Percentiles rank a stretch among this genome's conserved stretches.
These are phyloP conservation scores for Heteronetta atricapilla DNA, from an alignment of 2,113 vertebrate genomes.

Conservation along the genomic window DNA sequence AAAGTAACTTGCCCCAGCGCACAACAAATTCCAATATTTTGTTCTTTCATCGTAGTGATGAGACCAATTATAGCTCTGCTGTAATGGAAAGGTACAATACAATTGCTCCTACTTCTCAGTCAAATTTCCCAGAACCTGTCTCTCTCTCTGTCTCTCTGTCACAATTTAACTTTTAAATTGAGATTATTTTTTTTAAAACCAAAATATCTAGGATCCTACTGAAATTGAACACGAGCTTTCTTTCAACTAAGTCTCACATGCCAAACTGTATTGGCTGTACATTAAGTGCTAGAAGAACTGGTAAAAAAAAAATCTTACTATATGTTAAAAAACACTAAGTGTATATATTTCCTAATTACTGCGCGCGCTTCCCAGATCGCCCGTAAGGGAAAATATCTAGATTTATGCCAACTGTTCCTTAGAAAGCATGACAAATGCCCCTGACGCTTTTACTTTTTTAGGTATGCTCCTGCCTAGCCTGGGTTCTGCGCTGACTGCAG, in stretches of 20 bases:
- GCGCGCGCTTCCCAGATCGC: neutral
- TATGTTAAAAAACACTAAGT: neutral
- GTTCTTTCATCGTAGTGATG: constrained; percentile 33
- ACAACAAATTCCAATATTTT: constrained; percentile 41
- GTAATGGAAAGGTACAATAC: constrained; percentile 57
- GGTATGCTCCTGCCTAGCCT: accelerated
- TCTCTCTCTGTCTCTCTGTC: constrained; percentile 36
- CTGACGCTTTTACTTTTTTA: neutral
- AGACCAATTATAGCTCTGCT: constrained; percentile 45
- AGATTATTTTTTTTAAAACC: neutral
- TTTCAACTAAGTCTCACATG: constrained; percentile 18
- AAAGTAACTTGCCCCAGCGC: neutral
- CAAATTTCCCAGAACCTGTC: constrained; percentile 52
- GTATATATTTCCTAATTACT: neutral
- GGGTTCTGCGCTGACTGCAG: neutral
- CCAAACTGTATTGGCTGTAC: constrained; percentile 9
- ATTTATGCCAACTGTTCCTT: neutral
- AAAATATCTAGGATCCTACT: constrained; percentile 50
- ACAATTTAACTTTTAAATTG: constrained; percentile 56
- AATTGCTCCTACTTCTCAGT: constrained; percentile 57
- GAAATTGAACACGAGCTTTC: neutral
- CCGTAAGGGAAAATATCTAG: neutral
- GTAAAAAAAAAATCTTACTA: neutral
- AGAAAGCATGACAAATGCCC: neutral
- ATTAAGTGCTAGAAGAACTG: neutral